phyloP scores from a whole-genome alignment of 2,113 vertebrate genomes.

The Heterochromis multidens region DNA sequence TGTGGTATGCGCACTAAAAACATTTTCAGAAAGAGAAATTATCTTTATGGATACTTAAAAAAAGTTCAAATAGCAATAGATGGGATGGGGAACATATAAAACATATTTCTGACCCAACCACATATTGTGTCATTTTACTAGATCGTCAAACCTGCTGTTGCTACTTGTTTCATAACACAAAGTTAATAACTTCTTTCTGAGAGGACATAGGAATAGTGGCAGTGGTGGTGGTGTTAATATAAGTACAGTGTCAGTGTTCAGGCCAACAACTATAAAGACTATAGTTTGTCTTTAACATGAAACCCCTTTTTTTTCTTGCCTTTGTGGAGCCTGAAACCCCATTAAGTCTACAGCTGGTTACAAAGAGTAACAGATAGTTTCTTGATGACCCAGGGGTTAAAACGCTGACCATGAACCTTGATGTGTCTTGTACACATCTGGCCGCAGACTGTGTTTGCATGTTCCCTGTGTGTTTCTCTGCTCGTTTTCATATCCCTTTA shows the following conservation, averaged over 20 bases:
- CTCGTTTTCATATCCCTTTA: not conserved
- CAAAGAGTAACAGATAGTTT: not conserved
- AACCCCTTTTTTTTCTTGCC: not conserved
- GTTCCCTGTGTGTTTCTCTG: not conserved
- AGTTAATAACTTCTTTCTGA: not conserved
- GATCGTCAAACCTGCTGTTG: not conserved
- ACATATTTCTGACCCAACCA: not conserved
- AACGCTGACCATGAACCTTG: not conserved
- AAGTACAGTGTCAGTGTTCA: no score
- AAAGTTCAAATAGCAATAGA: not conserved
- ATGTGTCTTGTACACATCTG: not conserved
- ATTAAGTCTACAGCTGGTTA: not conserved
- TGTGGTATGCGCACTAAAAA: not conserved
- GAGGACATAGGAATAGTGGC: no score
- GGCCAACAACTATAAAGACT: no score
- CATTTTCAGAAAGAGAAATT: not conserved
- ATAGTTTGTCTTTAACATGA: not conserved
- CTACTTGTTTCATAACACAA: not conserved
- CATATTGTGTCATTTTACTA: not conserved
- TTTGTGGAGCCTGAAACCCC: not conserved
- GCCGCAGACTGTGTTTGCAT: not conserved
- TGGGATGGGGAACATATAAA: no score
- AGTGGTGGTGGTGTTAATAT: no score
- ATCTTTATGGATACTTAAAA: not conserved
- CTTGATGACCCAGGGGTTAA: not conserved